Conservation (phyloP, 2,113 vertebrate genomes). For the Ahaetulla prasina region DNA sequence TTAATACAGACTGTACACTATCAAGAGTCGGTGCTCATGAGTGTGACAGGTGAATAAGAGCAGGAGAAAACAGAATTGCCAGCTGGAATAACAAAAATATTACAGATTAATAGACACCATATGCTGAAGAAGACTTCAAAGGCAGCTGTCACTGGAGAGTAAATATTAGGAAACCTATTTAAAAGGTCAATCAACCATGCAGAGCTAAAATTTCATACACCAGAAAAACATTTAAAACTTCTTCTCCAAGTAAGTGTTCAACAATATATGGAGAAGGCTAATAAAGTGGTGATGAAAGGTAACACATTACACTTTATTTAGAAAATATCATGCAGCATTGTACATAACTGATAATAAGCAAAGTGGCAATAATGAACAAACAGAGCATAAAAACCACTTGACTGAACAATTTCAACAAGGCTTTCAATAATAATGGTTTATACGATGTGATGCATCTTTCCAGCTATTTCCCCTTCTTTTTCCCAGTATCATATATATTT, state of each 20-base stretch:
- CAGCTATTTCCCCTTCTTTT: not conserved
- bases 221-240: not conserved
- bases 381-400: not conserved
- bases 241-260: not conserved
- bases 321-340: not conserved
- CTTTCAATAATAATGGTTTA: not conserved
- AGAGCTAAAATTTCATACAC: not conserved
- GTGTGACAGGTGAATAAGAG: constrained; percentile 16
- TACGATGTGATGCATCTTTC: not conserved
- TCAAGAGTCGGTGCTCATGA: not conserved
- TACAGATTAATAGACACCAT: constrained; percentile 10
- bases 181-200: not conserved
- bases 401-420: not conserved
- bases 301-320: not conserved
- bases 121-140: not conserved
- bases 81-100: not conserved
- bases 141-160: not conserved
- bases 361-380: not conserved
- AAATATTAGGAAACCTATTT: not conserved
- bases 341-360: not conserved
- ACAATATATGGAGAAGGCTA: not conserved
- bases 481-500: not conserved
- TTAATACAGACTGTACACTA: not conserved
- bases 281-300: not conserved
- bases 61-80: not conserved